A percentile compares a stretch with the other conserved stretches of the same genome.
These are phyloP conservation scores for Drosophila funebris DNA, from an alignment of 1,140 invertebrate species.

Conservation along the genomic window DNA sequence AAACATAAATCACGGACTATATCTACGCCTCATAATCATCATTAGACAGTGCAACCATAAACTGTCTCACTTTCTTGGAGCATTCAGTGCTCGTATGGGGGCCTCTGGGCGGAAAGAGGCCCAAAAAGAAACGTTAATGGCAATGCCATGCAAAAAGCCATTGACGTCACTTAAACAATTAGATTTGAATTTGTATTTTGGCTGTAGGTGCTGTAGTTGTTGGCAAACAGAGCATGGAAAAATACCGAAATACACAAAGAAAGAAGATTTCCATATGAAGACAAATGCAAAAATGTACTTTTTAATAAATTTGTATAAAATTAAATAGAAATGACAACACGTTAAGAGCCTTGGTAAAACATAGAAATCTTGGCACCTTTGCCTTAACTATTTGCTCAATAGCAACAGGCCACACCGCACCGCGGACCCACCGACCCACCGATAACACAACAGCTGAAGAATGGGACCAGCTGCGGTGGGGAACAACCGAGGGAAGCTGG, in stretches of 20 bases:
- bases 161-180: constrained; percentile 79
- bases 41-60: constrained; percentile 49
- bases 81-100: constrained; percentile 49
- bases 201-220: constrained; percentile 1
- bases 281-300: constrained; percentile 53
- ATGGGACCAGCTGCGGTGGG: background rate
- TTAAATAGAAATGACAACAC: constrained; percentile 69
- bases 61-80: constrained; percentile 33
- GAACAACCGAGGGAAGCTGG: constrained; percentile 2
- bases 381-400: constrained; percentile 43
- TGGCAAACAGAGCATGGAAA: constrained; percentile 68
- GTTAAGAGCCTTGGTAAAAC: constrained; percentile 64
- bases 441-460: constrained; percentile 29
- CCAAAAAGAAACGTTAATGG: constrained; percentile 10
- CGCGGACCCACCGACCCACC: constrained; percentile 1
- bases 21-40: constrained; percentile 31
- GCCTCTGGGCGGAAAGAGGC: constrained; percentile 44
- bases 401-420: background rate
- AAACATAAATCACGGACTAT: constrained; percentile 61
- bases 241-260: constrained; percentile 49
- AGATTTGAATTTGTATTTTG: constrained; percentile 40
- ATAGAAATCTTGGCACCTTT: constrained; percentile 75
- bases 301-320: constrained; percentile 68
- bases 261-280: constrained; percentile 17
- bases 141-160: constrained; percentile 31